Percentiles rank a stretch among this genome's conserved stretches.
These are phyloP conservation scores for Meandrusa payeni DNA, from an alignment of 2,888 invertebrate genomes.

Conservation along the genomic window DNA sequence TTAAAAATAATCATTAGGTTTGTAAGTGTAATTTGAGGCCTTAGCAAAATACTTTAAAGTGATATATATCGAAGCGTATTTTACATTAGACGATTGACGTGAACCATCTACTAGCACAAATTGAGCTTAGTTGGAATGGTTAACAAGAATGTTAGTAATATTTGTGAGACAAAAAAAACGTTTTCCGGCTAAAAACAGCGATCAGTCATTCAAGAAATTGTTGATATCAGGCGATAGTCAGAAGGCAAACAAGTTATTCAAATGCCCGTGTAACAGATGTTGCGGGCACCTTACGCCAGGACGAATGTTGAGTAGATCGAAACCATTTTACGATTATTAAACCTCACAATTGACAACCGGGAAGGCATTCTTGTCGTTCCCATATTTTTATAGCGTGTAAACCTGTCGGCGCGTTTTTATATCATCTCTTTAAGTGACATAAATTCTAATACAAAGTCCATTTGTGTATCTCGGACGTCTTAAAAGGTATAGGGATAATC, in stretches of 20 bases:
- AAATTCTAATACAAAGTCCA: slow-evolving; percentile 81
- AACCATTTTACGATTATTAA: slow-evolving; percentile 79
- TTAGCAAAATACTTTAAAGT: too few relatives aligned
- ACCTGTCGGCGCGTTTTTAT: slow-evolving; percentile 77
- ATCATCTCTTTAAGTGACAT: slow-evolving; percentile 79
- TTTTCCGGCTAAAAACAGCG: too few relatives aligned
- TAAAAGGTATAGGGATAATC: slow-evolving; percentile 79
- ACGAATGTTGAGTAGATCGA: slow-evolving; percentile 56
- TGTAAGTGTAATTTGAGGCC: too few relatives aligned
- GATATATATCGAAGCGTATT: too few relatives aligned
- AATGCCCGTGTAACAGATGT: slow-evolving; percentile 13
- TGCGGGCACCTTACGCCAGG: slow-evolving; percentile 12
- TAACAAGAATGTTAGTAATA: too few relatives aligned
- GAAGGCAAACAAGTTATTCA: slow-evolving; percentile 8
- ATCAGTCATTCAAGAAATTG: too few relatives aligned
- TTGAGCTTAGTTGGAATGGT: too few relatives aligned
- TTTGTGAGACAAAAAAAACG: too few relatives aligned
- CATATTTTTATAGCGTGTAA: slow-evolving; percentile 81
- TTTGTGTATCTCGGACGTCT: slow-evolving; percentile 80
- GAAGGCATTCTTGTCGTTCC: slow-evolving; percentile 72
- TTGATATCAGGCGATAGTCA: too few relatives aligned
- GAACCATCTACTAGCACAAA: too few relatives aligned
- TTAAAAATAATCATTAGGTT: too few relatives aligned
- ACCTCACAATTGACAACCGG: slow-evolving; percentile 75
- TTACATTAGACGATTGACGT: too few relatives aligned